phyloP scores from a whole-genome alignment of 2,888 invertebrate genomes.

The Mythimna loreyi region DNA sequence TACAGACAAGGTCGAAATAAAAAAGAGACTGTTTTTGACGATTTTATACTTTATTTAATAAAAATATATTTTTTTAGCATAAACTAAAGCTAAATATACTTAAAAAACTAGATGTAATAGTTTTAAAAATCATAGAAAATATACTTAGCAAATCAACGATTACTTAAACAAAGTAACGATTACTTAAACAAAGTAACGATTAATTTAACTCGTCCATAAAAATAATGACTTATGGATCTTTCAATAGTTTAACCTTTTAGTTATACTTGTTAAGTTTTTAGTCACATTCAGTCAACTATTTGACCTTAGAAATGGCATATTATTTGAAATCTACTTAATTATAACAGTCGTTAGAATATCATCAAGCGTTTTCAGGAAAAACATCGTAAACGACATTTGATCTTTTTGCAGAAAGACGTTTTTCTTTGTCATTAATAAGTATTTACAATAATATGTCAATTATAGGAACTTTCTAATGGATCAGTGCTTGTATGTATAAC shows the following conservation, averaged over 20 bases:
- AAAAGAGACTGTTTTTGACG: not conserved
- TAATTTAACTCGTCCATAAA: not conserved
- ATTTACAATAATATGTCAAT: too few relatives aligned
- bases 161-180: not conserved
- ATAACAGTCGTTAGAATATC: not conserved
- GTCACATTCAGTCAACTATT: not conserved
- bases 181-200: not conserved
- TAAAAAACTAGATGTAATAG: slow-evolving; percentile 9
- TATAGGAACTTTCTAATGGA: too few relatives aligned
- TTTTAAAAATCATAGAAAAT: not conserved
- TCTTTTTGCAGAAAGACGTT: too few relatives aligned
- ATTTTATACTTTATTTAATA: slow-evolving; percentile 19
- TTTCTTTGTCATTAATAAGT: too few relatives aligned
- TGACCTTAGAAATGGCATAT: not conserved
- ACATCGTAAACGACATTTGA: too few relatives aligned
- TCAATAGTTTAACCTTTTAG: too few relatives aligned
- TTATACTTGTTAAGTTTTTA: not conserved
- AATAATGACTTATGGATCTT: not conserved
- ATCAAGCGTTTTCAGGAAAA: too few relatives aligned
- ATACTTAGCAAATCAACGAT: slow-evolving; percentile 1
- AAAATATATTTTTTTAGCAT: slow-evolving; percentile 16
- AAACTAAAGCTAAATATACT: not conserved
- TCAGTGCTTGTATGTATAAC: too few relatives aligned
- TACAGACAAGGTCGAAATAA: not conserved
- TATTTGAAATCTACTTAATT: not conserved